A percentile compares a stretch with the other conserved stretches of the same genome.
Evolutionary conservation across 2,113 vertebrate species (phyloP).

Genomic region (Sceloporus undulatus): DNA sequence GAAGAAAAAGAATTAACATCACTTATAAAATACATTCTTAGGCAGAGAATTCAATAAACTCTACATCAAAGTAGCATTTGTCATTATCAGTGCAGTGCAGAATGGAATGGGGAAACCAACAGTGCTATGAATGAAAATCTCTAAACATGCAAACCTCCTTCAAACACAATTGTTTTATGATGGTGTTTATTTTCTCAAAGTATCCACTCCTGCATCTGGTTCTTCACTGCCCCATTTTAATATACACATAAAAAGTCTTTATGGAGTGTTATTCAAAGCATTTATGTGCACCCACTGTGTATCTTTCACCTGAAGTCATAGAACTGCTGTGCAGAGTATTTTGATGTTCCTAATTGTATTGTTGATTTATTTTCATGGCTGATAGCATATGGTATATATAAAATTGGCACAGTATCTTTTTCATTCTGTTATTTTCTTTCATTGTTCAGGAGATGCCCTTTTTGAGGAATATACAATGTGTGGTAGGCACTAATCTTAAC

Average conservation of each 20-base stretch:
- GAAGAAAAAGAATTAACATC: slow-evolving; percentile 24
- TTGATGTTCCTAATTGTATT: not conserved
- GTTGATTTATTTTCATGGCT: slow-evolving; percentile 7
- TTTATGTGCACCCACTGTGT: not conserved
- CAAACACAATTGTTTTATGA: slow-evolving; percentile 30
- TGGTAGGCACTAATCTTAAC: not conserved
- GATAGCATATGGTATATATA: not conserved
- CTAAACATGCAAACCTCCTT: not conserved
- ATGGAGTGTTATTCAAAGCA: not conserved
- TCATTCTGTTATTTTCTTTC: not conserved
- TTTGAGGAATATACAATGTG: not conserved
- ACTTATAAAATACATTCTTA: slow-evolving; percentile 46
- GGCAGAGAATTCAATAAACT: slow-evolving; percentile 56
- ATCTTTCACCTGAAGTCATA: not conserved
- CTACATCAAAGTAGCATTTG: slow-evolving; percentile 39
- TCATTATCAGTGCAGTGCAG: not conserved
- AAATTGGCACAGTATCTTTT: not conserved
- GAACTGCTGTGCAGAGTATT: not conserved
- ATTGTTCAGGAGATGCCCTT: not conserved
- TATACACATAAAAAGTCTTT: not conserved
- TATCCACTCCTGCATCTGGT: not conserved
- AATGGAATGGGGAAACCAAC: slow-evolving; percentile 20
- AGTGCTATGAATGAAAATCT: not conserved
- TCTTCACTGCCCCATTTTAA: not conserved
- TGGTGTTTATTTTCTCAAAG: not conserved